These are phyloP conservation scores for Synchiropus splendidus DNA, from an alignment of 2,113 vertebrate species.

Conservation along the genomic window DNA sequence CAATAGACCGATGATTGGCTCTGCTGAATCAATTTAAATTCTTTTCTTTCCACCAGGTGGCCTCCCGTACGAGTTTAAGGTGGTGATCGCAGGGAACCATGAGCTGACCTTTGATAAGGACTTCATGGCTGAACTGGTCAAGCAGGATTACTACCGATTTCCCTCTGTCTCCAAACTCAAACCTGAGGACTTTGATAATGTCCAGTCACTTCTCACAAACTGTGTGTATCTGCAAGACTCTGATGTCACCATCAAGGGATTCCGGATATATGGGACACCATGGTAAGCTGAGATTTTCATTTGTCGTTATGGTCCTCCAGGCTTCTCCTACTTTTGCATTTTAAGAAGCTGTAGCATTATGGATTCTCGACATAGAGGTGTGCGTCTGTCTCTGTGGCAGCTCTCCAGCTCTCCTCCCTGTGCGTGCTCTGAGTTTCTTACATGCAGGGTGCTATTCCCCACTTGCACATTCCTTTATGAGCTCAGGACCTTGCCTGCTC, in stretches of 20 bases:
- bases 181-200: conserved; percentile 99
- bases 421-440: conserved; percentile 12
- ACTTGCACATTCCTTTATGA: conserved; percentile 41
- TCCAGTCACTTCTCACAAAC: conserved; percentile 96
- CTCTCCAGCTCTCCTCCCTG: conserved; percentile 24
- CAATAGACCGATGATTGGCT: too few species aligned
- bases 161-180: conserved; percentile 99
- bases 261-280: conserved; percentile 93
- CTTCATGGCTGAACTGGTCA: conserved; percentile 98
- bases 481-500: conserved; percentile 30
- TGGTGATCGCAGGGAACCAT: conserved; percentile 98
- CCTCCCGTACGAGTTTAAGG: conserved; percentile 96
- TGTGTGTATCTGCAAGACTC: conserved; percentile 99
- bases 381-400: conserved; percentile 23
- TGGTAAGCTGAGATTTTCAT: conserved; percentile 71
- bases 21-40: too few species aligned
- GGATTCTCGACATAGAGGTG: conserved; percentile 26
- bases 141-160: conserved; percentile 99
- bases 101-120: conserved; percentile 99
- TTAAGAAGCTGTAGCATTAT: conserved; percentile 1
- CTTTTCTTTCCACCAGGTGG: conserved; percentile 66
- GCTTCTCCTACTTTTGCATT: conserved; percentile 1
- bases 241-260: conserved; percentile 95
- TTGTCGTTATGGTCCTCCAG: not conserved
- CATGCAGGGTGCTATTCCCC: conserved; percentile 38